phyloP scores from a whole-genome alignment of 2,888 invertebrate species.

The Lithophane socia region DNA sequence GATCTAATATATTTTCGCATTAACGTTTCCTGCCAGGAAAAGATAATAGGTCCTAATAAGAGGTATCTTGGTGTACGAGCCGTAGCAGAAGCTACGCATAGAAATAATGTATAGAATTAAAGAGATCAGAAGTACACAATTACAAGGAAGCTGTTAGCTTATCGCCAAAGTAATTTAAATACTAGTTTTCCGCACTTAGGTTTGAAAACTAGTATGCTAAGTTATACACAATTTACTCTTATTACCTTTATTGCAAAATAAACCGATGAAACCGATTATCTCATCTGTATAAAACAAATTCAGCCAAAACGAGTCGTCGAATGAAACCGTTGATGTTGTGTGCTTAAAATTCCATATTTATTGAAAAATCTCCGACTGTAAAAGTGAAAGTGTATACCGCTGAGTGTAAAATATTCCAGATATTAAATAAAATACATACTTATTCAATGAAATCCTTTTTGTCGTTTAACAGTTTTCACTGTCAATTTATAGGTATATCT shows the following conservation, averaged over 20 bases:
- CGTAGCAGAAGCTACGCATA: slow-evolving; percentile 5
- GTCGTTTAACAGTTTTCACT: slow-evolving; percentile 13
- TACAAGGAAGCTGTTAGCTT: slow-evolving; percentile 36
- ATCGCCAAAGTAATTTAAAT: slow-evolving; percentile 28
- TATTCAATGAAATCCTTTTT: slow-evolving; percentile 26
- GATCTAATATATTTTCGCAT: slow-evolving; percentile 19
- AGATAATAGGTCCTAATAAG: slow-evolving; percentile 41
- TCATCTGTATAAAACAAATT: neutral
- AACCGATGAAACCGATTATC: neutral
- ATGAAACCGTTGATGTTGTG: neutral
- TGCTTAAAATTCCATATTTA: slow-evolving; percentile 40
- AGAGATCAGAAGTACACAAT: slow-evolving; percentile 23
- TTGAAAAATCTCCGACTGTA: slow-evolving; percentile 10
- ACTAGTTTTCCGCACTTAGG: slow-evolving; percentile 28
- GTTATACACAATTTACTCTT: neutral
- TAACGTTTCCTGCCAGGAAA: slow-evolving; percentile 44
- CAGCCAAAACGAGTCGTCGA: neutral
- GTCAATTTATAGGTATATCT: slow-evolving; percentile 5
- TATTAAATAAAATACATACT: slow-evolving; percentile 26
- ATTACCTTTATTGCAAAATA: neutral
- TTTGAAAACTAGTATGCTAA: neutral
- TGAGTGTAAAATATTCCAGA: slow-evolving; percentile 30
- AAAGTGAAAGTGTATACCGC: slow-evolving; percentile 30
- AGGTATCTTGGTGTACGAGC: slow-evolving; percentile 20
- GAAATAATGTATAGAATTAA: slow-evolving; percentile 51